Evolutionary conservation across 2,888 invertebrate species (phyloP).

Genomic region (Fabriciana adippe): DNA sequence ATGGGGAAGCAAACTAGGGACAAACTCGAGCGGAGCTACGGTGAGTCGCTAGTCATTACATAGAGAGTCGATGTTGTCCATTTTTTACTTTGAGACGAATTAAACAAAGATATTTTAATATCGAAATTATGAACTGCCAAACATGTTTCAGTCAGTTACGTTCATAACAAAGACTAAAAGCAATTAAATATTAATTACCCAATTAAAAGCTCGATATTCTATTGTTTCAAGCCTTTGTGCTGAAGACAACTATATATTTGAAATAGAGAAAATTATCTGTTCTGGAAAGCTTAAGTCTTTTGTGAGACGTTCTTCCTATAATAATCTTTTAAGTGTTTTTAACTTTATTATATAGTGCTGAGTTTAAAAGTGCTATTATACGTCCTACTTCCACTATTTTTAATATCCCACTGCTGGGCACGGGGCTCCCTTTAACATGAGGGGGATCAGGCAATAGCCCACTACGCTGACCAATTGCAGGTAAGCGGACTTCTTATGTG

Average conservation of each 20-base stretch:
- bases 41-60: no score
- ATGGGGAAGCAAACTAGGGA: no score
- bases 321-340: neutral
- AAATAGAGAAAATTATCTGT: slow-evolving; percentile 6
- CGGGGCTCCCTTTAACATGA: no score
- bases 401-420: no score
- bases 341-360: neutral
- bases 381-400: no score
- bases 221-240: slow-evolving; percentile 36
- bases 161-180: neutral
- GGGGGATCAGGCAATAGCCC: no score
- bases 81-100: no score
- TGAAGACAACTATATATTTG: slow-evolving; percentile 20
- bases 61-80: no score
- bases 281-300: neutral
- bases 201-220: slow-evolving; percentile 33
- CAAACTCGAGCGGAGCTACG: no score
- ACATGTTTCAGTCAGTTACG: slow-evolving; percentile 4
- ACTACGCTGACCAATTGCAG: no score
- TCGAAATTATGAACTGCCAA: neutral
- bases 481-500: no score
- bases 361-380: no score
- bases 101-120: neutral
- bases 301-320: neutral
- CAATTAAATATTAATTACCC: slow-evolving; percentile 34